phyloP scores from a whole-genome alignment of 2,888 invertebrate species.

The Ernsta delagoae region DNA sequence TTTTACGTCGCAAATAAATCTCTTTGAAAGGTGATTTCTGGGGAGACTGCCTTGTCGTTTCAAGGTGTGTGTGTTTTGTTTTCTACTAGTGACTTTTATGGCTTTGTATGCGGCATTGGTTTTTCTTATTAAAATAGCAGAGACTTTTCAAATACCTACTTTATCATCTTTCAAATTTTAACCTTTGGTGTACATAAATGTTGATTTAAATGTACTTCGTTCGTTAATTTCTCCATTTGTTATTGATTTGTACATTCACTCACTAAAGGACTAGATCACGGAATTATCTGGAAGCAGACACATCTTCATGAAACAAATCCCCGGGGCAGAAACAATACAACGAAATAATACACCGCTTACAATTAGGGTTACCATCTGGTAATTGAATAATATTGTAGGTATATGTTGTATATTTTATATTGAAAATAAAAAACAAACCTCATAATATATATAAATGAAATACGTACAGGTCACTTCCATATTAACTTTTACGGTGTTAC shows the following conservation, averaged over 20 bases:
- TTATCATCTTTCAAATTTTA: too few relatives aligned
- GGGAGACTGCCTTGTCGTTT: not conserved
- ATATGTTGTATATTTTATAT: too few relatives aligned
- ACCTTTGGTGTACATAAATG: too few relatives aligned
- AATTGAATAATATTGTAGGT: too few relatives aligned
- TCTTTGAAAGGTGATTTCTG: constrained; percentile 4
- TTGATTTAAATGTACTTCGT: not conserved
- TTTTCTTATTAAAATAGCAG: not conserved
- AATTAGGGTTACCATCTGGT: too few relatives aligned
- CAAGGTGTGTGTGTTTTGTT: constrained; percentile 12
- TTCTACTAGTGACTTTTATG: constrained; percentile 9
- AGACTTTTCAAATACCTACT: not conserved
- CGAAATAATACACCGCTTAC: not conserved
- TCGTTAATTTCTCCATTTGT: constrained; percentile 17
- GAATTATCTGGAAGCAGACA: constrained; percentile 35
- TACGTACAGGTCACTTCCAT: too few relatives aligned
- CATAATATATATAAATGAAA: too few relatives aligned
- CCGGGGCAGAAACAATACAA: constrained; percentile 28
- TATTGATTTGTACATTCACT: constrained; percentile 31
- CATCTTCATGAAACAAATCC: constrained; percentile 33
- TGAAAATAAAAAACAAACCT: too few relatives aligned
- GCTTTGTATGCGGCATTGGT: not conserved
- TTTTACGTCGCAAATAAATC: constrained; percentile 19
- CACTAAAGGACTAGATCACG: constrained; percentile 27
- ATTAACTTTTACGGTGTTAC: too few relatives aligned